Evolutionary conservation across 1,140 invertebrate species (phyloP).

Genomic region (Euwallacea fornicatus): DNA sequence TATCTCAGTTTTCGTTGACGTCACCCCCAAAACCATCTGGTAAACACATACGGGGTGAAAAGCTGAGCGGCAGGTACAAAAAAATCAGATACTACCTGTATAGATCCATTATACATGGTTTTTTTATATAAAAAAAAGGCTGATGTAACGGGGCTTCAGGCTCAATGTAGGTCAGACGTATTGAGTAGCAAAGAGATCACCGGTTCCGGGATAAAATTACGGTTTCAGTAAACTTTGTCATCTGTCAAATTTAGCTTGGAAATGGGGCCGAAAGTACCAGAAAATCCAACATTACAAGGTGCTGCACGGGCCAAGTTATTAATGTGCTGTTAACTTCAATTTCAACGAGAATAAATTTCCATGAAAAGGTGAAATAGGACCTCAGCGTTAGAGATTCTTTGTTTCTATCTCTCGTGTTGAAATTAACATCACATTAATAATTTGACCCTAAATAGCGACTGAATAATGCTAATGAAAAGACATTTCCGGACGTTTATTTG

Average conservation of each 20-base stretch:
- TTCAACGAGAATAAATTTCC: no score
- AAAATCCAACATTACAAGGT: no score
- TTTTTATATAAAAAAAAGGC: constrained; percentile 20
- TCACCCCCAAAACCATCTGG: constrained; percentile 22
- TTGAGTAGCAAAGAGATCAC: constrained; percentile 16
- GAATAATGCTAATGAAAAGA: no score
- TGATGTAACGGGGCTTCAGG: constrained; percentile 25
- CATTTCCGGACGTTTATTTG: not conserved
- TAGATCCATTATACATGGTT: constrained; percentile 18
- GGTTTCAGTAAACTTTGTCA: not conserved
- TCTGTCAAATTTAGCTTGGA: no score
- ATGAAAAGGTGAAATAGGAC: no score
- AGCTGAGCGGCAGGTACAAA: constrained; percentile 20
- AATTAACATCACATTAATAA: no score
- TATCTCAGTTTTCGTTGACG: constrained; percentile 9
- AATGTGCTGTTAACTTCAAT: no score
- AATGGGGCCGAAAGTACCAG: no score
- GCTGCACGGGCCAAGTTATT: no score
- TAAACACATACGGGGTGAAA: constrained; percentile 15
- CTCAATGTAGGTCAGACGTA: constrained; percentile 26
- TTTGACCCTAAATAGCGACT: no score
- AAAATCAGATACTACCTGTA: constrained; percentile 29
- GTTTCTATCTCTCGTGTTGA: no score
- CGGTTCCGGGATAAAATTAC: constrained; percentile 13
- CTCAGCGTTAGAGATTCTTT: no score